phyloP scores from a whole-genome alignment of 2,797 vertebrate genomes.

The Crypturellus tataupa region DNA sequence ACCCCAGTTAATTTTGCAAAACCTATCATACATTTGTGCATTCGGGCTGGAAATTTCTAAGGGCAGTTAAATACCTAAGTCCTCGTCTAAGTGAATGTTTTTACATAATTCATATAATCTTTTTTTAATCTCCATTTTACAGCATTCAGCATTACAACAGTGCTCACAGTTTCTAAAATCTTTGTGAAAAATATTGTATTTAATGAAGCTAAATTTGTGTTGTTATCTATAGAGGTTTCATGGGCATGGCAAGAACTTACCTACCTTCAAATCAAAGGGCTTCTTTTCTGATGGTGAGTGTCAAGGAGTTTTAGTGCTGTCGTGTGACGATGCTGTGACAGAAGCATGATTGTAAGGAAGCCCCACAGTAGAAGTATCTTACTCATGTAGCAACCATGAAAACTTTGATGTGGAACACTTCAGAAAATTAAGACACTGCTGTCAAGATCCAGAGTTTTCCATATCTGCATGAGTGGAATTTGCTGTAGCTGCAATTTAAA shows the following conservation, averaged over 20 bases:
- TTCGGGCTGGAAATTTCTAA: not conserved
- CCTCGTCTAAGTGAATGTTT: not conserved
- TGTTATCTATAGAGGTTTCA: not conserved
- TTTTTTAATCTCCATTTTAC: not conserved
- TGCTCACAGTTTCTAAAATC: not conserved
- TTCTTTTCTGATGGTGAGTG: not conserved
- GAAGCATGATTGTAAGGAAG: accelerated
- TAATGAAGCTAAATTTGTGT: not conserved
- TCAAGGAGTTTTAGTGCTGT: not conserved
- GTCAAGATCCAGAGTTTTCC: not conserved
- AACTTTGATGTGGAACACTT: not conserved
- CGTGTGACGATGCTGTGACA: not conserved
- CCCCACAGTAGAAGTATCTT: not conserved
- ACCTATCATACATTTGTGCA: not conserved
- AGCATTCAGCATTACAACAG: not conserved
- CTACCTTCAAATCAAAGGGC: not conserved
- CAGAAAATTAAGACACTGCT: not conserved
- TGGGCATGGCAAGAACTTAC: not conserved
- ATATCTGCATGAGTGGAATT: not conserved
- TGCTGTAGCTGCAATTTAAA: not conserved
- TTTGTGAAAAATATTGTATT: not conserved
- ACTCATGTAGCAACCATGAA: not conserved
- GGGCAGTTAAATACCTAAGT: not conserved
- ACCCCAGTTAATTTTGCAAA: not conserved
- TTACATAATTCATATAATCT: not conserved